Conservation (phyloP, 2,113 vertebrate species). For the Xerus inauris region DNA sequence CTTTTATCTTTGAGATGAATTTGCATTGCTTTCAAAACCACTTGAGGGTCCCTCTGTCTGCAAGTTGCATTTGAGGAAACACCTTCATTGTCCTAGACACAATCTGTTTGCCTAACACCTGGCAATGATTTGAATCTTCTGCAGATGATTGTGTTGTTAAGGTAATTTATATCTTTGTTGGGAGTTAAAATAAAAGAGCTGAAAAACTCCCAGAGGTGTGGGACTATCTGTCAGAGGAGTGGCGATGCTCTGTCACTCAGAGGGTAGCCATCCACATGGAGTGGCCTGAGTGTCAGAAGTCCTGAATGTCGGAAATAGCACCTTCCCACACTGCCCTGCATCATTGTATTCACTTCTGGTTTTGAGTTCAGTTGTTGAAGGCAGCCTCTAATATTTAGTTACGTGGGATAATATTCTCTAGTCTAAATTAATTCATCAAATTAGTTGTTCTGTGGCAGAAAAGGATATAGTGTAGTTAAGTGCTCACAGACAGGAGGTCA, state of each 20-base stretch:
- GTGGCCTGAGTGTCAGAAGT: background rate
- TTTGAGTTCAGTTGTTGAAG: background rate
- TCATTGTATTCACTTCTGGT: background rate
- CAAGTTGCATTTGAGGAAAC: background rate
- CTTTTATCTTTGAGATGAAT: background rate
- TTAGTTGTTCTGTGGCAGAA: background rate
- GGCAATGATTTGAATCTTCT: background rate
- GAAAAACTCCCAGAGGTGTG: background rate
- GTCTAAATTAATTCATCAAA: background rate
- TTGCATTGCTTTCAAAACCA: background rate
- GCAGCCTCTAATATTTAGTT: background rate
- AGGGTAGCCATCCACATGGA: background rate
- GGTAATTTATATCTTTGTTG: background rate
- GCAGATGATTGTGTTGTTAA: background rate
- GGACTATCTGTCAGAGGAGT: background rate
- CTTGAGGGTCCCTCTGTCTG: background rate
- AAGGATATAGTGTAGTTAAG: background rate
- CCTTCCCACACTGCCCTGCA: accelerated
- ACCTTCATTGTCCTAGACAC: background rate
- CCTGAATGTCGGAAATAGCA: background rate
- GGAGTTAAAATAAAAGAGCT: background rate
- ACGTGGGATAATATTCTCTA: background rate
- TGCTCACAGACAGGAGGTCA: background rate
- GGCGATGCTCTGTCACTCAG: background rate
- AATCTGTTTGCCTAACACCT: background rate